phyloP scores from a whole-genome alignment of 2,797 vertebrate species.

The Orientallactaga sibirica region DNA sequence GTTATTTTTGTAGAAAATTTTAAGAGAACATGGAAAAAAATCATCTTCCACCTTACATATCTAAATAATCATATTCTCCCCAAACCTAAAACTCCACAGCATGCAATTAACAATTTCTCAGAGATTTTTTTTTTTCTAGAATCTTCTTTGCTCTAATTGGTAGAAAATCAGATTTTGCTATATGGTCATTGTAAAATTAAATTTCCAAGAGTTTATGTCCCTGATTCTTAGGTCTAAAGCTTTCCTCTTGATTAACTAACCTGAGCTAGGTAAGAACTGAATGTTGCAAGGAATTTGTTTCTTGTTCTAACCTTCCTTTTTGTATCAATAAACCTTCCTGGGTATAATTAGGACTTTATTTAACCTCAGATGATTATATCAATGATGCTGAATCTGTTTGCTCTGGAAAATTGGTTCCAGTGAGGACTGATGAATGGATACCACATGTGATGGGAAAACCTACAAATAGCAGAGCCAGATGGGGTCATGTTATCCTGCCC shows the following conservation, averaged over 20 bases:
- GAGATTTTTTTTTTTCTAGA: neutral
- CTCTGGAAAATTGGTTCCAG: slow-evolving; percentile 73
- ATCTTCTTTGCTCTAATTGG: slow-evolving; percentile 27
- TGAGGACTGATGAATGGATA: slow-evolving; percentile 69
- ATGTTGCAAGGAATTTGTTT: slow-evolving; percentile 77
- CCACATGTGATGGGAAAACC: neutral
- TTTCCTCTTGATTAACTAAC: slow-evolving; percentile 42
- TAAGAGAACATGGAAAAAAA: neutral
- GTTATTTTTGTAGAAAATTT: neutral
- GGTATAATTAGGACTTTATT: slow-evolving; percentile 81
- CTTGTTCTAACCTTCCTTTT: slow-evolving; percentile 73
- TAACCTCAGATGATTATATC: slow-evolving; percentile 76
- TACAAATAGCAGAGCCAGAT: neutral
- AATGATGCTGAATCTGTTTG: slow-evolving; percentile 76
- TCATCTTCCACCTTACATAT: neutral
- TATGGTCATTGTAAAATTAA: slow-evolving; percentile 22
- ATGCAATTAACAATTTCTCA: slow-evolving; percentile 13
- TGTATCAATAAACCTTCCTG: slow-evolving; percentile 76
- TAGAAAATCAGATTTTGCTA: slow-evolving; percentile 32
- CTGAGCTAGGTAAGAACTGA: slow-evolving; percentile 62
- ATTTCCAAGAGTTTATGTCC: neutral
- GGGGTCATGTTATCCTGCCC: neutral
- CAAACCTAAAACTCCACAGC: neutral
- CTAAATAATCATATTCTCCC: neutral
- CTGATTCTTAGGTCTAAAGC: slow-evolving; percentile 27